Base-by-base conservation (phyloP, 1,140 invertebrate genomes). In the Brachionus manjavacas region DNA sequence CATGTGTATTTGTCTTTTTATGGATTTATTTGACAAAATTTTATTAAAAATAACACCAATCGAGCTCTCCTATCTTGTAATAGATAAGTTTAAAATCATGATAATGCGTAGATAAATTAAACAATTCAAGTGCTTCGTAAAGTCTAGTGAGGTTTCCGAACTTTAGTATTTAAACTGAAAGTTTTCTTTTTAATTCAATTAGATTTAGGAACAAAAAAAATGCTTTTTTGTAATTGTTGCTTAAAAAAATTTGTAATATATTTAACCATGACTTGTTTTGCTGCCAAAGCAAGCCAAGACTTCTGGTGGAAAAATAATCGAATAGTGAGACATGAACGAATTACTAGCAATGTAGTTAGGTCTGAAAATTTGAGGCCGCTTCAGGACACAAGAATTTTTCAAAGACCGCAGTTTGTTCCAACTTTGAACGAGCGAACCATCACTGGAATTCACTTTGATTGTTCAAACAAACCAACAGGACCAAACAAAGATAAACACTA, bases 361-460 rank as follows among this genome's bases (percentile, higher is more conserved):
- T 7, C 7, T 35, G 31, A 35, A 35, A 35, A 35, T 7, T 35
- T 4, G 31, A 35, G 31, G 7, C 31, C 31, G 7, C 3, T n/a
- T n/a, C n/a, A n/a, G n/a, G n/a, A n/a, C n/a, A n/a, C n/a, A n/a
- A n/a, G n/a, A n/a, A n/a, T n/a, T n/a, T n/a, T n/a, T n/a, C n/a
- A n/a, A n/a, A n/a, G 31, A 35, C 31, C 31, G 7, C 3, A 28
- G 39, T 68, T 68, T 68, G 66, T 68, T 31, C 66, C 66, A n/a
- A 80, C 49, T 16, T 23, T 11, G 7, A 41, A 80, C 14, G 46
- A 80, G 31, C 46, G 8, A 60, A n/a, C 20, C 16, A 55, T 80
- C 14, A 55, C 12, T 39, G 43, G n/a, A 2, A 83, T 84, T 39
- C 9, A 14, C 20, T 84, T 84, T 43, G 66, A 84, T 76, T 84